Conservation (phyloP, 2,797 vertebrate species). For the Melanotaenia boesemani region DNA sequence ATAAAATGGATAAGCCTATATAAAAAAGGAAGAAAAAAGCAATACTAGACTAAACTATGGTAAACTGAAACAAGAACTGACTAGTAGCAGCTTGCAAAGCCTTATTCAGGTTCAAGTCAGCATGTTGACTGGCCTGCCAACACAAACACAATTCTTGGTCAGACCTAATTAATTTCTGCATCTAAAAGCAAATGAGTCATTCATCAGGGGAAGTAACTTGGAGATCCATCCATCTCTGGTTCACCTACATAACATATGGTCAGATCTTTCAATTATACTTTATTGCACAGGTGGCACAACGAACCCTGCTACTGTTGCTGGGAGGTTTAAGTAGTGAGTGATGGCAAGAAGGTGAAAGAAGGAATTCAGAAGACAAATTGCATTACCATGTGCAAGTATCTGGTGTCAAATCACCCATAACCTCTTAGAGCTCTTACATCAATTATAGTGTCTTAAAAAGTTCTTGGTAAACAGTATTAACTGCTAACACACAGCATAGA, state of each 20-base stretch:
- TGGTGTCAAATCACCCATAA: constrained; percentile 23
- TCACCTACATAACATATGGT: constrained; percentile 22
- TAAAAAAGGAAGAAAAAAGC: too few species aligned
- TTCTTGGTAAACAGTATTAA: constrained; percentile 21
- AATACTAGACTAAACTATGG: background rate
- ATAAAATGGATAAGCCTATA: background rate
- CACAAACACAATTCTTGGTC: constrained; percentile 43
- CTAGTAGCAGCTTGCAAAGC: constrained; percentile 34
- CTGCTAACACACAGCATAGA: background rate
- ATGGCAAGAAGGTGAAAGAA: constrained; percentile 19
- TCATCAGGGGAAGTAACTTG: constrained; percentile 53
- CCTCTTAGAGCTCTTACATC: constrained; percentile 7
- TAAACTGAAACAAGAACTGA: constrained; percentile 33
- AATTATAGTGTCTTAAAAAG: constrained; percentile 18
- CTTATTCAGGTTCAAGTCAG: constrained; percentile 50
- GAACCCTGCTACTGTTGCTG: constrained; percentile 31
- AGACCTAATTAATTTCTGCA: constrained; percentile 65
- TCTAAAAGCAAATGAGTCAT: constrained; percentile 62
- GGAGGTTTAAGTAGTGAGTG: constrained; percentile 4
- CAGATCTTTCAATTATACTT: constrained; percentile 32
- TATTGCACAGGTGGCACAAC: constrained; percentile 58
- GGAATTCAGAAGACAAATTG: constrained; percentile 10
- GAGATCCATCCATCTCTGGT: constrained; percentile 55
- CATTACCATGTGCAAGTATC: constrained; percentile 14
- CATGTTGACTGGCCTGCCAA: constrained; percentile 26